Evolutionary conservation across 1,140 invertebrate species (phyloP), one percentile per base, ranked within the genome.

Genomic region (Megathymus violae): DNA sequence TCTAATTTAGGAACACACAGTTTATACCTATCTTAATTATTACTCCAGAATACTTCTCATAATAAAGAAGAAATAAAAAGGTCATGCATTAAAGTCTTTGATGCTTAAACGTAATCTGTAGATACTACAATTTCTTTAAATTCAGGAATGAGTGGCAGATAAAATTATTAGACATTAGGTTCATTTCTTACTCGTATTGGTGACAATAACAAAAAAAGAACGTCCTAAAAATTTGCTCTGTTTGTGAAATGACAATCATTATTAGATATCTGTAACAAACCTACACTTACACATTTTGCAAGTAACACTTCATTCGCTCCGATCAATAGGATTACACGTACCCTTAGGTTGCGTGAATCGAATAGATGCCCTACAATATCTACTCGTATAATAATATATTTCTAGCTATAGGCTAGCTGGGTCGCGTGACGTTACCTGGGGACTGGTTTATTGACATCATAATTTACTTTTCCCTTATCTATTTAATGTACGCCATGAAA

Each of bases 251-350:
- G 0, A 19, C 41, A 41, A 19, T 13, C 51, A 17, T 54, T 25
- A 13, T n/a, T n/a, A n/a, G n/a, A n/a, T 43, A 43, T 9, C 4
- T 43, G 9, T 1, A 31, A 31, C 17, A 34, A 38, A 48, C 52
- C 38, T 46, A 34, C 15, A 41, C 34, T n/a, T n/a, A 59, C 15
- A 15, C 14, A 25, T 59, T 64, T 48, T 58, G 38, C 62, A 47
- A 51, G 25, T 54, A 38, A 27, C 31, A 25, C 51, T 38, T 38
- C 41, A 31, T 50, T 58, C 54, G 48, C 36, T 19, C 43, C 63
- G 64, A 75, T 78, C 68, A 70, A 78, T 75, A 70, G 72, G 66
- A 72, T 70, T 70, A 74, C 66, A 62, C 66, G 64, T 56, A 60
- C 62, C 66, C 61, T 56, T 71, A 62, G 56, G 67, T 63, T 66